A percentile compares a stretch with the other conserved stretches of the same genome.
Evolutionary conservation across 2,888 invertebrate genomes (phyloP).

Genomic region (Syrista parreyssii): DNA sequence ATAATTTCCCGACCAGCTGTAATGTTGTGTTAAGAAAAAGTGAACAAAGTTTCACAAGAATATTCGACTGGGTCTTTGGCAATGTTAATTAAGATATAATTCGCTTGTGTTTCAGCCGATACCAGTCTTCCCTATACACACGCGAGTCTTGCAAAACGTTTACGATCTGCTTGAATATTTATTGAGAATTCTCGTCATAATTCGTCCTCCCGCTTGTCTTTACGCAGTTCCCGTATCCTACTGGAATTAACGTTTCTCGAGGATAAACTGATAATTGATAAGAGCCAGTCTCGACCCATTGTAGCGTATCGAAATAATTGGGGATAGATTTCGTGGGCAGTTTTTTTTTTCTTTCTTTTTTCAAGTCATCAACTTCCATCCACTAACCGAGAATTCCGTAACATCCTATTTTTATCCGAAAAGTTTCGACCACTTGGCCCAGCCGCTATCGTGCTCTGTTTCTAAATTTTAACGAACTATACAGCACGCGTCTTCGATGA

Average conservation of each 20-base stretch:
- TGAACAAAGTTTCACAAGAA: too few relatives aligned
- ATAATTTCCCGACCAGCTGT: too few relatives aligned
- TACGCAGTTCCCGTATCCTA: not conserved
- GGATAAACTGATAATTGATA: not conserved
- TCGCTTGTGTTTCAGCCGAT: too few relatives aligned
- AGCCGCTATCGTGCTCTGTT: not conserved
- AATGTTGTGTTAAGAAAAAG: too few relatives aligned
- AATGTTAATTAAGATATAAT: too few relatives aligned
- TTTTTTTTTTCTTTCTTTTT: not conserved
- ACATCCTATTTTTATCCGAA: not conserved
- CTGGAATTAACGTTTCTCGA: not conserved
- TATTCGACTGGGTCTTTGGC: too few relatives aligned
- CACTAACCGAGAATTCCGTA: not conserved
- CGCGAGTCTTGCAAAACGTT: not conserved
- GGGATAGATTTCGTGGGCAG: not conserved
- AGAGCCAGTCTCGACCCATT: not conserved
- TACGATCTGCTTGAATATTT: not conserved
- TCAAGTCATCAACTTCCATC: not conserved
- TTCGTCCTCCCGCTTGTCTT: not conserved
- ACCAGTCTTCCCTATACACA: too few relatives aligned
- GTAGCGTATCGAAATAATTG: not conserved
- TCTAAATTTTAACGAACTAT: not conserved
- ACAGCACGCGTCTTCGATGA: not conserved
- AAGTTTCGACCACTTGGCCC: not conserved
- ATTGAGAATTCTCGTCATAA: too few relatives aligned